phyloP scores from a whole-genome alignment of 2,113 vertebrate genomes.

The Bufo bufo region DNA sequence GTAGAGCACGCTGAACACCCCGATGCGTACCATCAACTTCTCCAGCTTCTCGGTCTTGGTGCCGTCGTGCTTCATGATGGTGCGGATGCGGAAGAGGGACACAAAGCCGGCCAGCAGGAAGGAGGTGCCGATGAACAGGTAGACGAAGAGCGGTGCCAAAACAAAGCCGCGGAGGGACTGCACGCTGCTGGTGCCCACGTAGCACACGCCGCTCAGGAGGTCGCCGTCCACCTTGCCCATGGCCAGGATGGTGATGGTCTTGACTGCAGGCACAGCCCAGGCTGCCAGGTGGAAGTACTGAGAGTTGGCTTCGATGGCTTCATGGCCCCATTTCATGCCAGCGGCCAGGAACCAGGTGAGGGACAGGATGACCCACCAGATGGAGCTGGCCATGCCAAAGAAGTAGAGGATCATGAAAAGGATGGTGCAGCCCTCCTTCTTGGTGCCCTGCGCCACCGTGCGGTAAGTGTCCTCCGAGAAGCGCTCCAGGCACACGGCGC shows the following conservation, averaged over 20 bases:
- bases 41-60: constrained; percentile 94
- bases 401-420: constrained; percentile 95
- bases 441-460: constrained; percentile 90
- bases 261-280: constrained; percentile 88
- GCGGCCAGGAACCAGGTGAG: constrained; percentile 94
- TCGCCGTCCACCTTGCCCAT: constrained; percentile 91
- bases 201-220: constrained; percentile 90
- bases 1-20: constrained; percentile 87
- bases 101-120: constrained; percentile 90
- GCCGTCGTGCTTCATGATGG: constrained; percentile 98
- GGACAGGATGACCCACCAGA: constrained; percentile 94
- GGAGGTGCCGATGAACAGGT: constrained; percentile 88
- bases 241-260: constrained; percentile 87
- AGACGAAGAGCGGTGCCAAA: constrained; percentile 85
- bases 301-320: constrained; percentile 91
- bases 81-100: constrained; percentile 93
- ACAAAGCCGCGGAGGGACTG: constrained; percentile 87
- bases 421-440: constrained; percentile 88
- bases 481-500: constrained; percentile 84
- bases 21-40: constrained; percentile 91
- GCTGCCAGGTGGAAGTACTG: constrained; percentile 92
- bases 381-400: constrained; percentile 90
- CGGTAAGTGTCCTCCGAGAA: constrained; percentile 83
- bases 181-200: constrained; percentile 85
- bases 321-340: constrained; percentile 94